Evolutionary conservation across 2,113 vertebrate genomes (phyloP), one percentile per base, ranked within the genome.

Genomic region (Sinocyclocheilus anophthalmus): DNA sequence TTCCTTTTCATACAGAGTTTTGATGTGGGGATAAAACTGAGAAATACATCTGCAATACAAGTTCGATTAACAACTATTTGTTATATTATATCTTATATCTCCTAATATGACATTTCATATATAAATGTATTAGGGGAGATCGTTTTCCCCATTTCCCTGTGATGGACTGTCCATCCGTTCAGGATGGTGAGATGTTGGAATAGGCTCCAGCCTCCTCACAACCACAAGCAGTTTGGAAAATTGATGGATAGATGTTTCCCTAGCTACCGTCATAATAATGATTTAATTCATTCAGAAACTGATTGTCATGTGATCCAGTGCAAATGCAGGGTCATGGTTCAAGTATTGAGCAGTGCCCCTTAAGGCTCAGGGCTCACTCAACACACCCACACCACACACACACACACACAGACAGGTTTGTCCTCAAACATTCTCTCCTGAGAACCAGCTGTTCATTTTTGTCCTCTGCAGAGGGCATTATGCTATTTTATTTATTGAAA

Each of bases 271-370:
- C 42, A 70, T 82, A 53, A 26, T 76, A 42, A 37, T 69, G 59
- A 77, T 45, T 39, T 48, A 0, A 33, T 83, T 87, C 45, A 77
- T 84, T 83, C 45, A 70, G 20, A 84, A 69, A 26, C 42, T 13
- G 12, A 79, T 55, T 18, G 70, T 50, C 55, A 53, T 45, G 24
- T 63, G 57, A 61, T 22, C 14, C 9, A 37, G 18, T 80, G 63
- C 18, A 57, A n/a, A 26, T 61, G 1, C 11, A 16, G 72, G 24
- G 9, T 48, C 45, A 13, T 9, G 10, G 70, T 33, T 67, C 70
- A 81, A 84, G 53, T 65, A 83, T 79, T 59, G 85, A 86, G 77
- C 55, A 79, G 55, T 84, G 88, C 11, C 88, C 88, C n/a, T n/a
- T 84, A 87, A 87, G 76, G 84, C 87, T 50, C 22, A 72, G 37